Base-by-base conservation (phyloP, 2,113 vertebrate genomes). In the Mystacornis crossleyi region DNA sequence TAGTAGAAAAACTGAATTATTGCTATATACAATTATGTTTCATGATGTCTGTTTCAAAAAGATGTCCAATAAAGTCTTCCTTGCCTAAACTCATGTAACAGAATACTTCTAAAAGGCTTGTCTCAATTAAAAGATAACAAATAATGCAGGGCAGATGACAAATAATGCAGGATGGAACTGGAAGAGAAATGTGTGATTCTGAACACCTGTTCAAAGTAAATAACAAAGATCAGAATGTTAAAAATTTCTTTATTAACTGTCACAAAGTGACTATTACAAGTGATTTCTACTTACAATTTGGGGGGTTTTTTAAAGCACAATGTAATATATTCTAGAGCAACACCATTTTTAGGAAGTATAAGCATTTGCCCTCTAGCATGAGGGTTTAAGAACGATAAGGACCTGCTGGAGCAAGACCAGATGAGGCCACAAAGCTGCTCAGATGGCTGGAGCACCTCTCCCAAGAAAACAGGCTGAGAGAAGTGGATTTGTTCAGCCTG, bases 241-340 rank as follows among this genome's bases (percentile, higher is more conserved):
- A 47, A 50, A 43, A 65, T 6, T 2, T 34, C 26, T 64, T 81
- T 55, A 64, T 43, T 91, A 73, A 40, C n/a, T 61, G 21, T 58
- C 43, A 91, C 14, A 5, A 72, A 64, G 9, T 53, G 6, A 79
- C 12, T 36, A 92, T 38, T 81, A 40, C 33, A 67, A 64, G 12
- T 16, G 1, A 75, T 53, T 85, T 75, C 29, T 67, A 20, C 53
- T 73, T 53, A 73, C 2, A 57, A 4, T 57, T 80, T 61, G 45
- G 1, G 2, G 0, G 0, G 0, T 10, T 42, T 79, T 70, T 67
- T 51, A 14, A 75, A 72, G 54, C 17, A 29, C 20, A 51, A 26
- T 1, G 6, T 28, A 81, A 47, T 31, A 75, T 7, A 53, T 45
- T 85, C 19, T 62, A 43, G 19, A 75, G 4, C 24, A 79, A 74